Base-by-base conservation (phyloP, 2,113 vertebrate species). In the Gambusia affinis region DNA sequence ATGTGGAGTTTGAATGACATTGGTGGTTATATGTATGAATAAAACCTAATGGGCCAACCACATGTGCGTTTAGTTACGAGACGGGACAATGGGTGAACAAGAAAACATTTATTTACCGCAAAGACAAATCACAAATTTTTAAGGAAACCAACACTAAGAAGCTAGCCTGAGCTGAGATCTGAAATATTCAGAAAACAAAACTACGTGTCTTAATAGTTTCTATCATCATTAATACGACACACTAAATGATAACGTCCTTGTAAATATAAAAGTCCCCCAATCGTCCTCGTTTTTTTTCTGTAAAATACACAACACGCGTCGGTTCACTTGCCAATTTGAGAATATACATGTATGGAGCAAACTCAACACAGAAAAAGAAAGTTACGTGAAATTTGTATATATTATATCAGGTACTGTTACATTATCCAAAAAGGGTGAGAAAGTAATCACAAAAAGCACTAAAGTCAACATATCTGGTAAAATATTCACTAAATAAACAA, bases 161-260 rank as follows among this genome's bases (percentile, higher is more conserved):
- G 94, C 95, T 95, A 95, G 95, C 95, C 95, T 95, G 95, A 95
- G 95, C 94, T 93, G 91, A 94, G 93, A 92, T 95, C 95, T 95
- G 95, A 95, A 95, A 95, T 95, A 95, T 95, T 95, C 95, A 95
- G 95, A 95, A 47, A 95, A 94, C 90, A 89, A 93, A 95, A 95
- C 94, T 95, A 95, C 93, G 94, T 95, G 94, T 95, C 94, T 92
- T 91, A 92, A 94, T 94, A 94, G 83, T 94, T 94, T 89, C 92
- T 94, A 93, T 93, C 92, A 93, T 93, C 92, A 92, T 94, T 92
- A 92, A 89, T 92, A 94, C 86, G 92, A 95, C 94, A 95, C 94
- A 95, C 94, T 94, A 94, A 95, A 93, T 92, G 90, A 94, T 92
- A 90, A 93, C 86, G 84, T 91, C 88, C 93, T 93, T 95, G 94